These are phyloP conservation scores for Drosophila sp. DNA, from an alignment of 1,140 invertebrate species.

Conservation along the genomic window DNA sequence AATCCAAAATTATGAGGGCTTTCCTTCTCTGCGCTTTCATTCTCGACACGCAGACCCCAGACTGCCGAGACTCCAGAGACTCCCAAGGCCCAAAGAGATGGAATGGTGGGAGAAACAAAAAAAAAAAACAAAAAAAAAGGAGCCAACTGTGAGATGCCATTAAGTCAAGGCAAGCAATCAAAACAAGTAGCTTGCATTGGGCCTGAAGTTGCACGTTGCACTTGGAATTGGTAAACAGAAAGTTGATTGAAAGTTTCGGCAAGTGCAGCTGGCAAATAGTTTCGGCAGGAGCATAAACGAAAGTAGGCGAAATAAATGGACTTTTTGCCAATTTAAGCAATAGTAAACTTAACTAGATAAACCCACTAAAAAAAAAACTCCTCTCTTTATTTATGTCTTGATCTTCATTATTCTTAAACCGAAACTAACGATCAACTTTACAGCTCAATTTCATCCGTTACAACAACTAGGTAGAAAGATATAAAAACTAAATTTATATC, in stretches of 20 bases:
- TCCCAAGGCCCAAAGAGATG: no score
- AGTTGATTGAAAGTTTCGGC: slow-evolving; percentile 75
- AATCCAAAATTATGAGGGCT: slow-evolving; percentile 40
- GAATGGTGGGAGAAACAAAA: background rate
- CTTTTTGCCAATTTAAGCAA: no score
- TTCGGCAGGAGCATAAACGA: slow-evolving; percentile 22
- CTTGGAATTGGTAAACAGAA: slow-evolving; percentile 63
- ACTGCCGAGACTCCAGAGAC: no score
- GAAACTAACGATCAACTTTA: no score
- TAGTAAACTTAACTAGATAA: no score
- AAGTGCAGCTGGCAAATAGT: slow-evolving; percentile 64
- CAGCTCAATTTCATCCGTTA: no score
- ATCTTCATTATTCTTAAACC: no score
- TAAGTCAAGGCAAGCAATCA: slow-evolving; percentile 47
- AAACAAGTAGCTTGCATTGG: slow-evolving; percentile 56
- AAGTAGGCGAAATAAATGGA: slow-evolving; percentile 20
- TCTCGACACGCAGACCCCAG: slow-evolving; percentile 27
- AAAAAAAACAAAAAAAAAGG: slow-evolving; percentile 19
- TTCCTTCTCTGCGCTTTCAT: slow-evolving; percentile 50
- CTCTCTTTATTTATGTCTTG: no score
- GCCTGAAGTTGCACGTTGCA: background rate
- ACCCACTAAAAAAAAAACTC: no score
- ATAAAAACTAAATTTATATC: no score
- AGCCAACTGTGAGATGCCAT: slow-evolving; percentile 28
- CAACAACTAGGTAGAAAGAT: no score